These are phyloP conservation scores for Hypsibius dujardini DNA, from an alignment of 1,140 invertebrate genomes.

Conservation along the genomic window DNA sequence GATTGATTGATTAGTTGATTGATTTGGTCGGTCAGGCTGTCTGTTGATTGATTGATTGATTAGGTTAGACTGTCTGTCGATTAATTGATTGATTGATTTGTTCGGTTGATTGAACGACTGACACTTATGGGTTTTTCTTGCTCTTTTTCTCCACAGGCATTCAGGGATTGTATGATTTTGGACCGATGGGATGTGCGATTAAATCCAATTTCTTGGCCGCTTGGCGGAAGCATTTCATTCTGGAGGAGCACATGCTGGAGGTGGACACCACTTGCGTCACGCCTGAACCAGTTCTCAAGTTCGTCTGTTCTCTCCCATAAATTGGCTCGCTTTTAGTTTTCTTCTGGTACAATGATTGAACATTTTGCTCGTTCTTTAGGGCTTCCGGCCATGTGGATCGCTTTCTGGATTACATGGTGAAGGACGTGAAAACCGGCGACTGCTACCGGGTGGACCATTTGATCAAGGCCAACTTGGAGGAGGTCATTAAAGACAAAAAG, in stretches of 20 bases:
- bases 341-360: slow-evolving; percentile 11
- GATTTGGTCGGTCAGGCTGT: no score
- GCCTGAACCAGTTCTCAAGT: slow-evolving; percentile 83
- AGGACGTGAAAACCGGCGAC: slow-evolving; percentile 83
- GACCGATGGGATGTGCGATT: slow-evolving; percentile 95
- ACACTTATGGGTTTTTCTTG: slow-evolving; percentile 17
- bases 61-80: no score
- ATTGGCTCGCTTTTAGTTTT: slow-evolving; percentile 19
- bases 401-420: slow-evolving; percentile 98
- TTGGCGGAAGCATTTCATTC: slow-evolving; percentile 89
- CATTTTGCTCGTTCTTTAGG: slow-evolving; percentile 33
- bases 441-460: slow-evolving; percentile 93
- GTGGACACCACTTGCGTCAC: slow-evolving; percentile 94
- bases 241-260: slow-evolving; percentile 96
- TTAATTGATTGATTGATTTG: no score
- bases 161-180: slow-evolving; percentile 82
- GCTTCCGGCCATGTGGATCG: slow-evolving; percentile 96
- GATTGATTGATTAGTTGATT: no score
- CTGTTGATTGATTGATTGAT: no score
- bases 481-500: slow-evolving; percentile 66
- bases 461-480: slow-evolving; percentile 87
- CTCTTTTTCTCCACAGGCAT: slow-evolving; percentile 34
- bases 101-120: slow-evolving; percentile 13
- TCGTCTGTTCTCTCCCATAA: slow-evolving; percentile 24
- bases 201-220: slow-evolving; percentile 80